A percentile compares a stretch with the other conserved stretches of the same genome.
phyloP scores from a whole-genome alignment of 2,797 vertebrate species.

The Neomorphus geoffroyi region DNA sequence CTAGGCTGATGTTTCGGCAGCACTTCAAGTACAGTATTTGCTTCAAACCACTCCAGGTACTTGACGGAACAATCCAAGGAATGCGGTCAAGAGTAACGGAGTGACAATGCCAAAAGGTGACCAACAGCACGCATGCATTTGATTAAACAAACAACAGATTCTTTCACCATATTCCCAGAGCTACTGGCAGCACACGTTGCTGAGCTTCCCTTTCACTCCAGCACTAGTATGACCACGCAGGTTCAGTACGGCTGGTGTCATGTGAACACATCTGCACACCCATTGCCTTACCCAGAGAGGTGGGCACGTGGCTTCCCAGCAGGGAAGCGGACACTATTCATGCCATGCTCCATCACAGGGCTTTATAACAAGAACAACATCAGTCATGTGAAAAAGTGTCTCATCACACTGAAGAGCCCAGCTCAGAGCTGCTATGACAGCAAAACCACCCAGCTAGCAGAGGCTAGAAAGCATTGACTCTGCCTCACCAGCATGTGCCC shows the following conservation, averaged over 20 bases:
- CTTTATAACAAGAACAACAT: not conserved
- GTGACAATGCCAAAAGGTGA: not conserved
- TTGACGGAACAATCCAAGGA: not conserved
- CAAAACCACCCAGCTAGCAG: not conserved
- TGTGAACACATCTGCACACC: not conserved
- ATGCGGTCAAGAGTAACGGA: not conserved
- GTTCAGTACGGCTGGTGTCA: not conserved
- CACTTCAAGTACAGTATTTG: not conserved
- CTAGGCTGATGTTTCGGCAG: not conserved
- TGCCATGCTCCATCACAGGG: not conserved
- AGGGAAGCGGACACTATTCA: not conserved
- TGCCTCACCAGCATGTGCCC: too few species aligned
- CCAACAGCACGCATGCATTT: not conserved
- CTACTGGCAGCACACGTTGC: not conserved
- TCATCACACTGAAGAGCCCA: not conserved
- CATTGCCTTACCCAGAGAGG: not conserved
- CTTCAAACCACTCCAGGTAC: not conserved
- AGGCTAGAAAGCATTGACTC: not conserved
- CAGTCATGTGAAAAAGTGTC: not conserved
- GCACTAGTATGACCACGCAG: not conserved
- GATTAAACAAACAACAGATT: not conserved
- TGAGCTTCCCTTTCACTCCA: not conserved
- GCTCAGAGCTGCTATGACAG: not conserved
- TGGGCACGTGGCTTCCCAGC: accelerated
- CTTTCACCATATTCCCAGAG: not conserved